phyloP scores from a whole-genome alignment of 2,888 invertebrate species.

The Ophonus ardosiacus region DNA sequence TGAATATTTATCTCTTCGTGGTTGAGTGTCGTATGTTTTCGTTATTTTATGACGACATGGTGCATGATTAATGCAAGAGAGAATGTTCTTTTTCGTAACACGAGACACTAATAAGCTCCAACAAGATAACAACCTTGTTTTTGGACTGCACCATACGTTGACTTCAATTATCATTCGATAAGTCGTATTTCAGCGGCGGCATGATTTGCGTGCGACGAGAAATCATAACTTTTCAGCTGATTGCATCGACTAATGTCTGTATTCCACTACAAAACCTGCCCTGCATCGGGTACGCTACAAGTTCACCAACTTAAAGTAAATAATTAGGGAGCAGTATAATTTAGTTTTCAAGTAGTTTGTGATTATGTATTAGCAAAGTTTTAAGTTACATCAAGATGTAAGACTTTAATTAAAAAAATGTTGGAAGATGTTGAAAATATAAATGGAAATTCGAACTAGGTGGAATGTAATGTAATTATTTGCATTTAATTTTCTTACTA shows the following conservation, averaged over 20 bases:
- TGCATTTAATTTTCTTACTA: conserved; percentile 25
- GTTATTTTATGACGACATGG: conserved; percentile 45
- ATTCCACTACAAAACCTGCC: not conserved
- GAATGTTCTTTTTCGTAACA: conserved; percentile 40
- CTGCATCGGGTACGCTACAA: not conserved
- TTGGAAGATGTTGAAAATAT: conserved; percentile 23
- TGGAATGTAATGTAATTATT: conserved; percentile 36
- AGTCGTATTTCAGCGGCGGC: conserved; percentile 21
- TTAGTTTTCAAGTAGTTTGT: conserved; percentile 17
- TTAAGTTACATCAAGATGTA: conserved; percentile 45
- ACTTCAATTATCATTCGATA: conserved; percentile 49
- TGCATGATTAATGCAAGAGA: conserved; percentile 38
- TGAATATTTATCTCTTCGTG: conserved; percentile 5
- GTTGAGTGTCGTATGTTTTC: conserved; percentile 31
- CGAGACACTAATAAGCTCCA: conserved; percentile 42
- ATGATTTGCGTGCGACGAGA: conserved; percentile 37
- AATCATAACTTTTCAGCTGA: conserved; percentile 8
- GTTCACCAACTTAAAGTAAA: conserved; percentile 4
- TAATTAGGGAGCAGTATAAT: conserved; percentile 19
- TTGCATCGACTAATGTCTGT: conserved; percentile 21
- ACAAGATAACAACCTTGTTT: conserved; percentile 56
- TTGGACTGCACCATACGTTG: conserved; percentile 25
- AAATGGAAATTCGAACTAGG: conserved; percentile 25
- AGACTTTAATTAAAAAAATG: conserved; percentile 44
- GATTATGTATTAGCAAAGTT: conserved; percentile 42